Evolutionary conservation across 1,140 invertebrate species (phyloP).

Genomic region (Pollicipes pollicipes): DNA sequence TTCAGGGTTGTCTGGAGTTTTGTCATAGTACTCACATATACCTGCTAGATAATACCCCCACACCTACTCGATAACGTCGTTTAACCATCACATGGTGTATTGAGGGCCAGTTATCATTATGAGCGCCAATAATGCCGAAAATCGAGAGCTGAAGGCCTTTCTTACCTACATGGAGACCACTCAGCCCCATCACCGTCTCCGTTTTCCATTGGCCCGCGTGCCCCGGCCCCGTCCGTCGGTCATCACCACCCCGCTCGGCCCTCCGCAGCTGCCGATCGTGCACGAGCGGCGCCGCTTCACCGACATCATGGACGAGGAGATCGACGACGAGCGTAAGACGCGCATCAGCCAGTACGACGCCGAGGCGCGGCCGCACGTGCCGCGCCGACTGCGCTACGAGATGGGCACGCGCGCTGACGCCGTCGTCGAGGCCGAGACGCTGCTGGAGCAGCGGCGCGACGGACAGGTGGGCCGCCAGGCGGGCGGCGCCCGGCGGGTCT

Average conservation of each 20-base stretch:
- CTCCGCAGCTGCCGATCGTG: constrained; percentile 55
- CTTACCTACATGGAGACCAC: background rate
- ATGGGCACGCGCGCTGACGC: constrained; percentile 23
- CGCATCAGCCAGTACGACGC: constrained; percentile 35
- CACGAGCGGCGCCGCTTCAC: constrained; percentile 74
- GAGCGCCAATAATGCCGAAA: too few relatives aligned
- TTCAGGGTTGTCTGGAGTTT: too few relatives aligned
- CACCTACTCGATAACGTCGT: too few relatives aligned
- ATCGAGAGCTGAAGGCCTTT: constrained; percentile 9
- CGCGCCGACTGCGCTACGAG: background rate
- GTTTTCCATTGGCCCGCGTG: too few relatives aligned
- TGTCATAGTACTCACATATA: too few relatives aligned
- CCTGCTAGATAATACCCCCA: too few relatives aligned
- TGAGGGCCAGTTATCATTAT: too few relatives aligned
- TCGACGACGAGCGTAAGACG: constrained; percentile 68
- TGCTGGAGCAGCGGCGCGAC: background rate
- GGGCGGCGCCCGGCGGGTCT: too few relatives aligned
- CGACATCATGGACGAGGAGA: constrained; percentile 90
- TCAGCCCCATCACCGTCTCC: background rate
- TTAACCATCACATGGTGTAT: too few relatives aligned
- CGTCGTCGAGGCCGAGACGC: background rate
- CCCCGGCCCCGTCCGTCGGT: background rate
- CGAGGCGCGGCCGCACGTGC: background rate
- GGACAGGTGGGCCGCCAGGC: background rate
- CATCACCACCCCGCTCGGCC: background rate